Conservation (phyloP, 2,888 invertebrate species). For the Fissipunctia ypsillon region DNA sequence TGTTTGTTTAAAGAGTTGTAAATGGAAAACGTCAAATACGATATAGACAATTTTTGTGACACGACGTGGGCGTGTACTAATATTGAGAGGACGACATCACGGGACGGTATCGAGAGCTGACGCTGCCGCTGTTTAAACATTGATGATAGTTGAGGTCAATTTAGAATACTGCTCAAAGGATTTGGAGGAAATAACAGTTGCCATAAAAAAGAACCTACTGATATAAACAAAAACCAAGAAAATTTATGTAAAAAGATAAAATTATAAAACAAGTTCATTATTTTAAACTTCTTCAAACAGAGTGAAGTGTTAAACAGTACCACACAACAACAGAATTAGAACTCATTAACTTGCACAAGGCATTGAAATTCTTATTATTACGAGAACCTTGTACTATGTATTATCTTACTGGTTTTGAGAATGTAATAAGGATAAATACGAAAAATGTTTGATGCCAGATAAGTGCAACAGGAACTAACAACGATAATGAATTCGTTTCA, state of each 20-base stretch:
- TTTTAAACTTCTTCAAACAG: constrained; percentile 11
- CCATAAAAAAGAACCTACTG: constrained; percentile 17
- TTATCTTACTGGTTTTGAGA: constrained; percentile 29
- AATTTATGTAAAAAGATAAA: constrained; percentile 5
- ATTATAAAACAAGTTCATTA: constrained; percentile 13
- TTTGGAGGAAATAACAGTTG: constrained; percentile 42
- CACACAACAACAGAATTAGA: too few species aligned
- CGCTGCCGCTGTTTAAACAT: constrained; percentile 70
- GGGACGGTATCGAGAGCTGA: too few species aligned
- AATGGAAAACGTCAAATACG: constrained; percentile 44
- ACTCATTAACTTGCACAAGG: constrained; percentile 38
- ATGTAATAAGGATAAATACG: constrained; percentile 8
- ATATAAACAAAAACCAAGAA: constrained; percentile 30
- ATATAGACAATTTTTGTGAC: constrained; percentile 63
- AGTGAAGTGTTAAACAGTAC: constrained; percentile 33
- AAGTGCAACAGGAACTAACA: constrained; percentile 55
- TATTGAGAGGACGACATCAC: too few species aligned
- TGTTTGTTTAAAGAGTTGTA: constrained; percentile 21
- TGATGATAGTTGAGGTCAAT: constrained; percentile 76
- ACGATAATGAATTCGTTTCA: constrained; percentile 58
- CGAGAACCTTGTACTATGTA: constrained; percentile 24
- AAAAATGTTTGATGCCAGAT: constrained; percentile 36
- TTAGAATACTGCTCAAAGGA: constrained; percentile 67
- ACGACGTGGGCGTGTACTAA: constrained; percentile 80
- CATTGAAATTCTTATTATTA: constrained; percentile 34